Evolutionary conservation across 2,797 vertebrate genomes (phyloP).

Genomic region (Microhierax caerulescens): DNA sequence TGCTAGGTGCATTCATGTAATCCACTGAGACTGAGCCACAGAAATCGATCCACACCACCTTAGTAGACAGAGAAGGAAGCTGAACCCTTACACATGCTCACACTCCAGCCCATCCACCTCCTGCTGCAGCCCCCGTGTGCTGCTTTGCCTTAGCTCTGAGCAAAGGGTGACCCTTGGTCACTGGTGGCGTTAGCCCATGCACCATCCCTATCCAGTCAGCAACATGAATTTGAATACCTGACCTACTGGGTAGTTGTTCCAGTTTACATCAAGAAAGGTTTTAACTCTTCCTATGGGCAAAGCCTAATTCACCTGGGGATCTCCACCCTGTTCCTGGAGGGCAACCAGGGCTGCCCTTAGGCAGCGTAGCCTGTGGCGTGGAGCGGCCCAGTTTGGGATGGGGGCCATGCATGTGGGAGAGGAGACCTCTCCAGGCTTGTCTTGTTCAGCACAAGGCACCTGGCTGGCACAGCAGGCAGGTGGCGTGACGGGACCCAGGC

Average conservation of each 20-base stretch:
- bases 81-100: background rate
- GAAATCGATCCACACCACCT: background rate
- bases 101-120: background rate
- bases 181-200: background rate
- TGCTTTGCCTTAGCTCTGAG: background rate
- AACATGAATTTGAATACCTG: background rate
- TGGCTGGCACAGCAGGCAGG: background rate
- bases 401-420: accelerated
- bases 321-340: background rate
- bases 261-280: background rate
- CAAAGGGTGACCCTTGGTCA: background rate
- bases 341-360: background rate
- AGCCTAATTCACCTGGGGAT: background rate
- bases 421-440: background rate
- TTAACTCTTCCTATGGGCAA: background rate
- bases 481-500: background rate
- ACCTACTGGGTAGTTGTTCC: accelerated
- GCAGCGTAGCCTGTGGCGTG: accelerated
- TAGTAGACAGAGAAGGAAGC: background rate
- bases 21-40: background rate
- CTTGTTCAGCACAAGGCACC: background rate
- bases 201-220: background rate
- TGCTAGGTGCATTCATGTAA: background rate
- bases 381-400: background rate
- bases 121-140: background rate